Evolutionary conservation across 2,797 vertebrate species (phyloP).

Genomic region (Staurois parvus): DNA sequence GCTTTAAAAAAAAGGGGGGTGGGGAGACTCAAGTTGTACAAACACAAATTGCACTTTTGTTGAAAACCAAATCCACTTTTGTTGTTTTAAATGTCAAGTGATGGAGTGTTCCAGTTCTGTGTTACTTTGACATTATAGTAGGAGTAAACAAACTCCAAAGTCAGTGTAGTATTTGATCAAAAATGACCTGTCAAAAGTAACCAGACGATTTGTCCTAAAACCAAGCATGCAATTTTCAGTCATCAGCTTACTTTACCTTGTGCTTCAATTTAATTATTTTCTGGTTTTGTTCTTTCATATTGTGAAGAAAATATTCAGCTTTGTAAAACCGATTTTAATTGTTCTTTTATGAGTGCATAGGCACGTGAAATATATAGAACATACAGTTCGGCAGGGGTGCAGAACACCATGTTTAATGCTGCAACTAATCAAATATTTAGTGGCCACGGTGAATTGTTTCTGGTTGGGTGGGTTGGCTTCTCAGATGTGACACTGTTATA

Average conservation of each 20-base stretch:
- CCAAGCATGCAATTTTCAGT: background rate
- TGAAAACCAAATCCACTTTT: conserved; percentile 7
- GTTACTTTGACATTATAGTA: conserved; percentile 39
- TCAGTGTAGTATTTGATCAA: conserved; percentile 19
- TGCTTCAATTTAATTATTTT: background rate
- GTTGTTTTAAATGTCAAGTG: conserved; percentile 31
- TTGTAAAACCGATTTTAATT: no score
- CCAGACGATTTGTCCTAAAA: background rate
- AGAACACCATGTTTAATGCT: no score
- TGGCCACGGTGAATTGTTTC: no score
- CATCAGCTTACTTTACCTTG: background rate
- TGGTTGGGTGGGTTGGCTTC: no score
- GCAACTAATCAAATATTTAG: no score
- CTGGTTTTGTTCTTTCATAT: background rate
- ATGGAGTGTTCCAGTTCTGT: background rate
- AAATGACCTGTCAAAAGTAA: conserved; percentile 11
- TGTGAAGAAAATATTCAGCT: no score
- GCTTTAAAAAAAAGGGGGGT: background rate
- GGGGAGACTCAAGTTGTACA: background rate
- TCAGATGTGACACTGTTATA: no score
- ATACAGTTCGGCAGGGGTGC: no score
- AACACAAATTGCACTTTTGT: conserved; percentile 31
- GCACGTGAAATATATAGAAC: no score
- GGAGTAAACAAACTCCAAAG: conserved; percentile 18
- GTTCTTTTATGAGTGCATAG: no score